A percentile compares a stretch with the other conserved stretches of the same genome.
These are phyloP conservation scores for Ormyrus thymus DNA, from an alignment of 2,888 invertebrate species.

Conservation along the genomic window DNA sequence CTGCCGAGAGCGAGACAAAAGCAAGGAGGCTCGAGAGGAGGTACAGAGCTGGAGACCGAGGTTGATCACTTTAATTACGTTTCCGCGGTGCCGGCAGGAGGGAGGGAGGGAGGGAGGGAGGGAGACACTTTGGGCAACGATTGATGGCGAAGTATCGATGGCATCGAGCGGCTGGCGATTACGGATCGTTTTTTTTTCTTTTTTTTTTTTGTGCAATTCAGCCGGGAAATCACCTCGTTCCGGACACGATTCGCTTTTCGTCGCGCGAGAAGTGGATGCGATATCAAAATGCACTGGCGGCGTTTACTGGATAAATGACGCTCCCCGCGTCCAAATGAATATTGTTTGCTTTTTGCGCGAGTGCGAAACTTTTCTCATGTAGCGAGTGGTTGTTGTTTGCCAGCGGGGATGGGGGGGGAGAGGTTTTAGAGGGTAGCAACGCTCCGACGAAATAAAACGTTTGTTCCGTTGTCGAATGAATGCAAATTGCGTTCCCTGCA, in stretches of 20 bases:
- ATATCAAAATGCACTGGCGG: no score
- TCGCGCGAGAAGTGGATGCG: background rate
- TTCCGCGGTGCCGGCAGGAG: no score
- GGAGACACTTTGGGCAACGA: constrained; percentile 23
- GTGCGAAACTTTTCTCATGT: background rate
- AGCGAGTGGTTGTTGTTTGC: background rate
- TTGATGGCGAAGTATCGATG: constrained; percentile 19
- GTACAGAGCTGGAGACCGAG: background rate
- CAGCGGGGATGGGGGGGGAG: background rate
- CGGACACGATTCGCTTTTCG: background rate
- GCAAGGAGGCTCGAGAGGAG: background rate
- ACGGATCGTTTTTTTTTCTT: background rate
- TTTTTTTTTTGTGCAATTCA: constrained; percentile 1
- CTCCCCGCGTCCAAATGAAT: background rate
- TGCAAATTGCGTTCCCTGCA: no score
- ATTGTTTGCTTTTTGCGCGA: constrained; percentile 10
- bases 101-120: no score
- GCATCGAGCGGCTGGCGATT: constrained; percentile 6
- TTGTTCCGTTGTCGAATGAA: no score
- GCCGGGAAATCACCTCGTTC: constrained; percentile 32
- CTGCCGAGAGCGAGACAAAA: background rate
- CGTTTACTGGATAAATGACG: no score
- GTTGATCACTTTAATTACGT: constrained; percentile 45
- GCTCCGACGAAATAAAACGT: no score
- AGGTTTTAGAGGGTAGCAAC: no score